Evolutionary conservation across 30 jellyfish, hydroid and myxozoan genomes (phyloP).

Genomic region (Calvadosia cruxmelitensis): DNA sequence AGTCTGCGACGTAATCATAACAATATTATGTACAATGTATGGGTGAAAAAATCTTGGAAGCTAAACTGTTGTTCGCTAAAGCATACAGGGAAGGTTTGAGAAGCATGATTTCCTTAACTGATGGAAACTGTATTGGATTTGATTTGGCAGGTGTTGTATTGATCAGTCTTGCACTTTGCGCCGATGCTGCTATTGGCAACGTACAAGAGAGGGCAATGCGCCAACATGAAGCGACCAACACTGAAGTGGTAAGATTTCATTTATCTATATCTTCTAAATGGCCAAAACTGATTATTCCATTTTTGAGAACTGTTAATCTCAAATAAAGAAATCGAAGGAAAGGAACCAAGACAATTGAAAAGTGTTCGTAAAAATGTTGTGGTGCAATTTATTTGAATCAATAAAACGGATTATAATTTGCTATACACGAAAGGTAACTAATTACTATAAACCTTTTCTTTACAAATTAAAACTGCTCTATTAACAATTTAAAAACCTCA

Average conservation of each 20-base stretch:
- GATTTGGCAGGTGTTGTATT: slow-evolving; percentile 41
- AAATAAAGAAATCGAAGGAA: neutral
- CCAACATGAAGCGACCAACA: slow-evolving; percentile 48
- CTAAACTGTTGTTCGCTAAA: too few relatives aligned
- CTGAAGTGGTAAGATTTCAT: slow-evolving; percentile 53
- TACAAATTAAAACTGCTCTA: too few relatives aligned
- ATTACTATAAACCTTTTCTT: too few relatives aligned
- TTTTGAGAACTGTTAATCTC: neutral
- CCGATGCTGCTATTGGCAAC: slow-evolving; percentile 93
- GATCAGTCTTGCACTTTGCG: slow-evolving; percentile 67
- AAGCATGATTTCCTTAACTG: neutral
- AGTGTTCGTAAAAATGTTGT: too few relatives aligned
- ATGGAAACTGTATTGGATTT: neutral
- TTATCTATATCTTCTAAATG: too few relatives aligned
- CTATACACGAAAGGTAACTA: too few relatives aligned
- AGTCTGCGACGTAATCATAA: too few relatives aligned
- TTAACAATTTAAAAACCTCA: too few relatives aligned
- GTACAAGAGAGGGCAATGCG: slow-evolving; percentile 83
- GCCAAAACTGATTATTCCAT: neutral
- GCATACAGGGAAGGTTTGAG: too few relatives aligned
- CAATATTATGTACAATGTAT: too few relatives aligned
- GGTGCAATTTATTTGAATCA: neutral
- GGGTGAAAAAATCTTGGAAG: too few relatives aligned
- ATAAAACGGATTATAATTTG: too few relatives aligned
- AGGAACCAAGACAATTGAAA: neutral